Conservation (phyloP, 37 sponge, comb jelly and placozoan species). For the Halisarca cf. caerulea region DNA sequence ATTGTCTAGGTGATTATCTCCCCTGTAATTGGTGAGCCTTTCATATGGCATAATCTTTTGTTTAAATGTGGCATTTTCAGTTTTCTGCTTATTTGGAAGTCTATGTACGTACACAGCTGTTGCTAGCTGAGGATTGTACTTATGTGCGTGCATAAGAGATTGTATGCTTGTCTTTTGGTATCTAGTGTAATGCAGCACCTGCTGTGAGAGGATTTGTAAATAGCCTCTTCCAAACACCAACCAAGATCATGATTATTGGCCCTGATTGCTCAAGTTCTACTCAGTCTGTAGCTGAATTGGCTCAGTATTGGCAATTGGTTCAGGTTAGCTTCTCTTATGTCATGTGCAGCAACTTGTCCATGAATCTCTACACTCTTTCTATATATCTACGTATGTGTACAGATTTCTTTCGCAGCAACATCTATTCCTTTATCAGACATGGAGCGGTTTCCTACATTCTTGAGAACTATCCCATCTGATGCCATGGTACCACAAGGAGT, state of each 20-base stretch:
- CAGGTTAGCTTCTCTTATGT: conserved; percentile 26
- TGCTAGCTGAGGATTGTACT: too few species aligned
- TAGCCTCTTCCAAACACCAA: conserved; percentile 49
- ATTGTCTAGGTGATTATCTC: too few species aligned
- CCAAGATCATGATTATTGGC: conserved; percentile 65
- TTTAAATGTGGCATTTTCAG: too few species aligned
- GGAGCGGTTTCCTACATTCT: background rate
- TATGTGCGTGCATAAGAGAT: too few species aligned
- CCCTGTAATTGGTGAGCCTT: too few species aligned
- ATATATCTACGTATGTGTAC: background rate
- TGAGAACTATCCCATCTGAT: conserved; percentile 2
- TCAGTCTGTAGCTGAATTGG: conserved; percentile 62
- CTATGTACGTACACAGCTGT: too few species aligned
- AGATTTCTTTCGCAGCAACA: conserved; percentile 21
- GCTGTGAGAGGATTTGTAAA: conserved; percentile 62
- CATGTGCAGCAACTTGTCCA: background rate
- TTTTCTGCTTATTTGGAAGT: too few species aligned
- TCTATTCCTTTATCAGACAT: background rate
- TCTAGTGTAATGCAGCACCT: conserved; percentile 41
- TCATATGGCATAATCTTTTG: too few species aligned
- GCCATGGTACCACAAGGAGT: background rate
- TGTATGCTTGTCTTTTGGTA: background rate
- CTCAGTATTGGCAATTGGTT: conserved; percentile 71
- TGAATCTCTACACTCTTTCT: too few species aligned
- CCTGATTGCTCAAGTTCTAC: conserved; percentile 65